Evolutionary conservation across 1,140 invertebrate species (phyloP).

Genomic region (Neoseiulus cucumeris): DNA sequence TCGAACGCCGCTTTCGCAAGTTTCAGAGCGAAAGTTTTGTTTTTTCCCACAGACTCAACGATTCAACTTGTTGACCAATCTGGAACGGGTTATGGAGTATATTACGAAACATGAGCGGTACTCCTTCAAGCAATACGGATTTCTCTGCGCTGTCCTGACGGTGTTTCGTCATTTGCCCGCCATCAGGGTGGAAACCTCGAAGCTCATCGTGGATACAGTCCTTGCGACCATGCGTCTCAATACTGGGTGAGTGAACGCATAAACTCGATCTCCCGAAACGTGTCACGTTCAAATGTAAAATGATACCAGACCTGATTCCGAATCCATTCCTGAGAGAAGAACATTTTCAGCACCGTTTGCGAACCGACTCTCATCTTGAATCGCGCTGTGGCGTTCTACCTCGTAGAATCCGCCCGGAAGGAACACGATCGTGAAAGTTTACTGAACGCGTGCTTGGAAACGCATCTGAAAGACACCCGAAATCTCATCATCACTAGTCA

Average conservation of each 20-base stretch:
- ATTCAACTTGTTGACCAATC: not conserved
- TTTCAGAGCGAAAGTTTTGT: too few species aligned
- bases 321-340: too few species aligned
- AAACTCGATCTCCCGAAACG: too few species aligned
- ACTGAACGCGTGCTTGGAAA: not conserved
- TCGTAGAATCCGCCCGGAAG: not conserved
- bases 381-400: not conserved
- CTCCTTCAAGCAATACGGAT: constrained; percentile 5
- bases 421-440: not conserved
- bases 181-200: not conserved
- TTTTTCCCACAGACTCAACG: not conserved
- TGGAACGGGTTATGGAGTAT: constrained; percentile 5
- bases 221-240: not conserved
- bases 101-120: not conserved
- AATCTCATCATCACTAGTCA: constrained; percentile 1
- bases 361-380: not conserved
- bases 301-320: too few species aligned
- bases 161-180: not conserved
- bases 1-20: too few species aligned
- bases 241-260: not conserved
- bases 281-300: too few species aligned
- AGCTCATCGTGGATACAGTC: not conserved
- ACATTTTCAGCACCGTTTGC: not conserved
- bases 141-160: not conserved
- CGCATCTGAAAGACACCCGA: not conserved